phyloP scores from a whole-genome alignment of 2,888 invertebrate species.

The Formica aserva region DNA sequence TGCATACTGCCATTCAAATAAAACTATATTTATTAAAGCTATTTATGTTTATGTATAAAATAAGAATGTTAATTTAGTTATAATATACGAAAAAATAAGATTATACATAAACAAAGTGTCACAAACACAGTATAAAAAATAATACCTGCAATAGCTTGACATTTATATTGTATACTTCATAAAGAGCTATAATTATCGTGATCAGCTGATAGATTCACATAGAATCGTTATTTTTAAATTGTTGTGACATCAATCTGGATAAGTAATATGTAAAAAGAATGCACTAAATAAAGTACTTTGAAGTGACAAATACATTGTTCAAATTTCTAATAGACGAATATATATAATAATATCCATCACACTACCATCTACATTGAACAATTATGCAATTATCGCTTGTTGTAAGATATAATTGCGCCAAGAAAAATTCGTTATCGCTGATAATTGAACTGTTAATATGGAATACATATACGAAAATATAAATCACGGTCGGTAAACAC shows the following conservation, averaged over 20 bases:
- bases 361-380: background rate
- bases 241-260: background rate
- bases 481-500: background rate
- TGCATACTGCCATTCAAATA: background rate
- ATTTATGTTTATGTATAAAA: background rate
- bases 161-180: background rate
- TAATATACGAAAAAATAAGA: background rate
- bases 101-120: background rate
- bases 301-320: background rate
- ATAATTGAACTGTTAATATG: background rate
- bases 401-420: background rate
- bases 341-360: background rate
- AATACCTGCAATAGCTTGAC: background rate
- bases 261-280: background rate
- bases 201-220: background rate
- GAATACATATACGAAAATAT: background rate
- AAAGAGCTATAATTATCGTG: conserved; percentile 1
- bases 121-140: background rate
- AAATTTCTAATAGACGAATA: background rate
- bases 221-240: background rate
- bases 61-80: background rate
- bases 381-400: conserved; percentile 34
- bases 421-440: background rate
- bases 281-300: background rate
- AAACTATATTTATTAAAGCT: background rate